Base-by-base conservation (phyloP, 2,113 vertebrate genomes). In the Thunnus maccoyii region DNA sequence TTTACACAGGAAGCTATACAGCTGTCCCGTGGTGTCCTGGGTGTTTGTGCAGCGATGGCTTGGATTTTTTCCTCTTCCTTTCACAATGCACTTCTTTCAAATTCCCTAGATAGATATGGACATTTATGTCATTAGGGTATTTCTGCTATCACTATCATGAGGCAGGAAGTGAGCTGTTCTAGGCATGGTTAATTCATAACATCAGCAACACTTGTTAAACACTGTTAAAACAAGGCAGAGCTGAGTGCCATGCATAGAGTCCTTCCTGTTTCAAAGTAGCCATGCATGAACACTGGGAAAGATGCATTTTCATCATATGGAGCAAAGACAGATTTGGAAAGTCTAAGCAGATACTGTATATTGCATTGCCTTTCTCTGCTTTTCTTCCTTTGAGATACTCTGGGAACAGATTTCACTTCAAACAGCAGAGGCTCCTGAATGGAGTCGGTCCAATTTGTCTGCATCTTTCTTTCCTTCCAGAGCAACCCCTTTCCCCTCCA, bases 391-490 rank as follows among this genome's bases (percentile, higher is more conserved):
- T 70, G 22, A 81, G 81, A 87, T 90, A 90, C 86, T 90, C 91
- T 92, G 89, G 89, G 91, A 94, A 94, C 91, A 91, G 89, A 93
- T 90, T 95, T 97, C 94, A 96, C 95, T 95, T 96, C 96, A 95
- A 97, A 97, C 96, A 95, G 94, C 95, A 91, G 92, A 94, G 96
- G 82, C 89, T 92, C 88, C 91, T 91, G 90, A 94, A 93, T 88
- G 78, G 90, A 94, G 88, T 90, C 96, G 95, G 96, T 96, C 95
- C 94, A 95, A 94, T 96, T 97, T 97, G 96, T 96, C 91, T 96
- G 95, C 83, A 93, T 95, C 94, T 97, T 98, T 97, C 96, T 97
- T 96, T 96, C 94, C 96, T 88, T 96, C 94, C 95, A 97, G 95
- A 97, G 96, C 96, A 94, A 93, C 74, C 69, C 36, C 52, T 5